Base-by-base conservation (phyloP, 2,797 vertebrate genomes). In the Coregonus suidteri region DNA sequence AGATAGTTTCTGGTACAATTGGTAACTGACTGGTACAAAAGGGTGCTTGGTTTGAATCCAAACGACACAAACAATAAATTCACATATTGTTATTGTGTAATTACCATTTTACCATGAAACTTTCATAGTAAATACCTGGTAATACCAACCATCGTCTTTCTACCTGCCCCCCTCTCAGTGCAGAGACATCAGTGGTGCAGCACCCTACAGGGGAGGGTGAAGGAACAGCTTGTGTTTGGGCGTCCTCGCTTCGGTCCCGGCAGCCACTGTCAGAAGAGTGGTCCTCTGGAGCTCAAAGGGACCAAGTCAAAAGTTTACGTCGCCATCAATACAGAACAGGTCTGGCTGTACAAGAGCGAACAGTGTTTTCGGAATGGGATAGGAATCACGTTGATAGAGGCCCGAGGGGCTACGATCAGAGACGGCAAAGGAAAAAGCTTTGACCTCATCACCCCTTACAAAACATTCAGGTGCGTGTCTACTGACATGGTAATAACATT, bases 281-380 rank as follows among this genome's bases (percentile, higher is more conserved):
- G 98, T 14, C 86, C 64, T 73, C 89, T 99, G 66, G 98, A 99
- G 83, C 90, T 99, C 47, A 98, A 98, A 68, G 97, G 97, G 59
- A 96, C 95, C 81, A 99, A 99, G 79, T 96, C 96, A 86, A 98
- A 95, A 87, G 93, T 99, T 20, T 97, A 97, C 0, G 92, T 94
- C 3, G 95, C 95, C 80, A 94, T 99, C 88, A 95, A 88, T 85
- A 94, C 94, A 0, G 96, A 97, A 0, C 95, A 97, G 90, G 93
- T 98, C 91, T 98, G 97, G 89, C 87, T 99, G 16, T 95, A 98
- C 93, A 99, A 99, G 93, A 99, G 93, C 0, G 96, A 99, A 64
- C 97, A 99, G 98, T 96, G 95, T 88, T 98, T 97, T 79, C 95
- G 95, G 69, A 94, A 94, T 77, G 97, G 97, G 54, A 96, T 98